Evolutionary conservation across 1,140 invertebrate species (phyloP), one percentile per base, ranked within the genome.

Genomic region (Papilio glaucus): DNA sequence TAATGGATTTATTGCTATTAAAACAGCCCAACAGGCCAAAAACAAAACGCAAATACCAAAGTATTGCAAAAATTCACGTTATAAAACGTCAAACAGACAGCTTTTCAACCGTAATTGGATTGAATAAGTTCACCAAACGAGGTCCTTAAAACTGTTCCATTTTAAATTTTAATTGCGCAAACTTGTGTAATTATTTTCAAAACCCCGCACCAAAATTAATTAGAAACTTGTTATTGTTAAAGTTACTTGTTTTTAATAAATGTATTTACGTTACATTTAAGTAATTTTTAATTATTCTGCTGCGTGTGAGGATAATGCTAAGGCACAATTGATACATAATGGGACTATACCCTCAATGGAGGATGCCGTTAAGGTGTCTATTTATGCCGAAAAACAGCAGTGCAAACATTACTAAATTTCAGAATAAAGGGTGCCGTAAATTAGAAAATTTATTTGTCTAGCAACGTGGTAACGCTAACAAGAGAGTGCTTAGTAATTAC

Each of bases 61-160:
- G 45, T 21, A 53, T 57, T 24, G 10, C 10, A 24, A 57, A 57
- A 26, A 57, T 57, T 13, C 10, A 5, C 49, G 49, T 57, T 57
- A 57, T 57, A 24, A 57, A 57, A 57, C 49, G 21, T 57, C 49
- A 57, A 57, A 57, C 49, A 57, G 49, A 57, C 49, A 57, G 49
- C 49, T 57, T 57, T 57, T 57, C 18, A 57, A 57, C 49, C 49
- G 49, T 57, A 57, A 57, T 57, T 57, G 49, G 49, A 57, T 57
- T 57, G 49, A 57, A 57, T 57, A 57, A 57, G 49, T 57, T 57
- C 49, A 57, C 10, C 49, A 18, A 63, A 63, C 61, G 37, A 33
- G 62, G 62, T 65, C 62, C 62, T 65, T 41, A 65, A 65, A 65
- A 65, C 37, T 65, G 62, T 65, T 65, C 62, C 62, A 65, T 65